Evolutionary conservation across 1,140 invertebrate genomes (phyloP).

Genomic region (Drosophila neocordata): DNA sequence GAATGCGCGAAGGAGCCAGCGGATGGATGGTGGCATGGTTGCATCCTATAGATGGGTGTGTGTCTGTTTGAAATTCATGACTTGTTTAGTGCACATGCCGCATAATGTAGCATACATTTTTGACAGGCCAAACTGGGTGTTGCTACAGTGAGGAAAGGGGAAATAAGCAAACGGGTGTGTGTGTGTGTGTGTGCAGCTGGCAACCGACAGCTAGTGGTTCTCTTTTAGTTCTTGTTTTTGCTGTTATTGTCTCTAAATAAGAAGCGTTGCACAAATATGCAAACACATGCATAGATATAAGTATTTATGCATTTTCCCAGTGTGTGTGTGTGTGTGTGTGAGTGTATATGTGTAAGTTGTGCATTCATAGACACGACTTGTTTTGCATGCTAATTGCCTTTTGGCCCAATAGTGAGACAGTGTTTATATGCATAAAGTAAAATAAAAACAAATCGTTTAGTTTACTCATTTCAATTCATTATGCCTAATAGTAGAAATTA

Average conservation of each 20-base stretch:
- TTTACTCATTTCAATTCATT: slow-evolving; percentile 63
- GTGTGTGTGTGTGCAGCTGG: no score
- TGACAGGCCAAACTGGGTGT: slow-evolving; percentile 53
- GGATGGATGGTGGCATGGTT: not conserved
- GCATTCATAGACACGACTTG: slow-evolving; percentile 68
- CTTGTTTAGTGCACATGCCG: slow-evolving; percentile 78
- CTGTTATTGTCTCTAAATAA: slow-evolving; percentile 65
- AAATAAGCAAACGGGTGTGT: no score
- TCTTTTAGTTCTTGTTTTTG: slow-evolving; percentile 12
- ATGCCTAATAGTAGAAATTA: not conserved
- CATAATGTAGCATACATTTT: slow-evolving; percentile 78
- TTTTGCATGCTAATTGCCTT: slow-evolving; percentile 77
- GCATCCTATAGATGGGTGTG: not conserved
- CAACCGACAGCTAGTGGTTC: no score
- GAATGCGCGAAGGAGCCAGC: slow-evolving; percentile 40
- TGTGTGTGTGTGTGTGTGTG: slow-evolving; percentile 3
- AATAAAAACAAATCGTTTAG: slow-evolving; percentile 10
- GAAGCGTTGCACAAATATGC: slow-evolving; percentile 60
- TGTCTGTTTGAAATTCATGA: slow-evolving; percentile 78
- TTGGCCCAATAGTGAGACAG: slow-evolving; percentile 10
- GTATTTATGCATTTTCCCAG: slow-evolving; percentile 68
- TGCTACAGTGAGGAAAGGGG: slow-evolving; percentile 41
- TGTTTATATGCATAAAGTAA: slow-evolving; percentile 10
- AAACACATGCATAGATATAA: slow-evolving; percentile 23
- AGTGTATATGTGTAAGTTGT: slow-evolving; percentile 48